A percentile compares a stretch with the other conserved stretches of the same genome.
phyloP scores from a whole-genome alignment of 2,113 vertebrate species.

The Onychostoma macrolepis region DNA sequence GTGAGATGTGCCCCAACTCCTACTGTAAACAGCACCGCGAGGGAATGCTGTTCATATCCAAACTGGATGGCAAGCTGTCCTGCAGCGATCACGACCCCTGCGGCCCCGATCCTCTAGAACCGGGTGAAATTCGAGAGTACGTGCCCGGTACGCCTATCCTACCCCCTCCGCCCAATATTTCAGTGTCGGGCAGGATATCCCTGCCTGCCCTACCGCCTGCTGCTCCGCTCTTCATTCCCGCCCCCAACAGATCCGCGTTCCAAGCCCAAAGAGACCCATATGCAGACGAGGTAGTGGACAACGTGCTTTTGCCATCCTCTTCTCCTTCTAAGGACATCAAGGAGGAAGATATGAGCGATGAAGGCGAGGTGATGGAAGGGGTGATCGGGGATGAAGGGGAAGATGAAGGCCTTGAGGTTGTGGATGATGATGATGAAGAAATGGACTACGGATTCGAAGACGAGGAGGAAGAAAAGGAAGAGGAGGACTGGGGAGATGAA shows the following conservation, averaged over 20 bases:
- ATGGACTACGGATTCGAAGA: slow-evolving; percentile 47
- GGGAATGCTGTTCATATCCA: slow-evolving; percentile 98
- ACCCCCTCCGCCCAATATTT: not conserved
- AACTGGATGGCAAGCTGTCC: slow-evolving; percentile 92
- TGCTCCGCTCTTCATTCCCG: slow-evolving; percentile 30
- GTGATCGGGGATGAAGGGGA: slow-evolving; percentile 48
- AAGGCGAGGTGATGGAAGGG: slow-evolving; percentile 53
- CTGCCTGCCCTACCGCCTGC: slow-evolving; percentile 26
- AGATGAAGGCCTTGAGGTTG: slow-evolving; percentile 51
- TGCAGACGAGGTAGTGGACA: slow-evolving; percentile 33
- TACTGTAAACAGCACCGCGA: slow-evolving; percentile 95
- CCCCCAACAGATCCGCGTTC: slow-evolving; percentile 17
- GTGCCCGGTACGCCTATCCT: slow-evolving; percentile 60
- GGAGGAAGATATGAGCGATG: slow-evolving; percentile 60
- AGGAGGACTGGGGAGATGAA: slow-evolving; percentile 55
- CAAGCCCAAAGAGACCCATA: not conserved
- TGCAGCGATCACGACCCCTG: slow-evolving; percentile 98
- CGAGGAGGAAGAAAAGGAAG: slow-evolving; percentile 48
- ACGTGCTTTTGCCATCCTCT: not conserved
- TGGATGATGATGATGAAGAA: slow-evolving; percentile 57
- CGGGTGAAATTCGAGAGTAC: slow-evolving; percentile 96
- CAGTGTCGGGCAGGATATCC: slow-evolving; percentile 35
- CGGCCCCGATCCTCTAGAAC: slow-evolving; percentile 92
- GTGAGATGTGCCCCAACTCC: slow-evolving; percentile 98
- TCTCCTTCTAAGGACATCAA: slow-evolving; percentile 57